A percentile compares a stretch with the other conserved stretches of the same genome.
Conservation (phyloP, 2,888 invertebrate species). For the Thereva unica region DNA sequence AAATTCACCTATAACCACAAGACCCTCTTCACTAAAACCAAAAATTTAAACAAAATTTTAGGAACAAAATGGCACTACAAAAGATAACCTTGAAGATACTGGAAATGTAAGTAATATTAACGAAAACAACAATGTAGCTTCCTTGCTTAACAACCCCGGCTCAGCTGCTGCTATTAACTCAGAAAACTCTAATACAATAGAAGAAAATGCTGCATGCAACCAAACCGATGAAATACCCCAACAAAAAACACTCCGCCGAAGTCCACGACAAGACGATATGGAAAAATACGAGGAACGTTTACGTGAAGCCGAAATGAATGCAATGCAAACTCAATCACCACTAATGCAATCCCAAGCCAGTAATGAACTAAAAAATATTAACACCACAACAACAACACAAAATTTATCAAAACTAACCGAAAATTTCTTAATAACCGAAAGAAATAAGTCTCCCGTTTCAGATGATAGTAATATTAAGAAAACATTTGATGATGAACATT, state of each 20-base stretch:
- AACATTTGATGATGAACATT: no score
- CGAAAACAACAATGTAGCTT: conserved; percentile 17
- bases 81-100: neutral
- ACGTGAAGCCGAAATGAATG: conserved; percentile 41
- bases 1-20: no score
- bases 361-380: neutral
- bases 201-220: conserved; percentile 41
- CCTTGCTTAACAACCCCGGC: neutral
- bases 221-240: conserved; percentile 32
- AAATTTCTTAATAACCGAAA: no score
- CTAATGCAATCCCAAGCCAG: conserved; percentile 2
- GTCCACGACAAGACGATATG: conserved; percentile 54
- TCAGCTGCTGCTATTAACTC: neutral
- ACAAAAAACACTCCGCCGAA: conserved; percentile 49
- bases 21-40: no score
- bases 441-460: no score
- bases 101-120: conserved; percentile 43
- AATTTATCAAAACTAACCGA: neutral
- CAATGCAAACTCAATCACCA: neutral
- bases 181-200: conserved; percentile 45
- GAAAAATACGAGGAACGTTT: conserved; percentile 52
- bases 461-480: no score
- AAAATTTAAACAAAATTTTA: no score
- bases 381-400: conserved; percentile 15
- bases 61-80: no score